These are phyloP conservation scores for Pyrrhosoma nymphula DNA, from an alignment of 2,888 invertebrate species.

Conservation along the genomic window DNA sequence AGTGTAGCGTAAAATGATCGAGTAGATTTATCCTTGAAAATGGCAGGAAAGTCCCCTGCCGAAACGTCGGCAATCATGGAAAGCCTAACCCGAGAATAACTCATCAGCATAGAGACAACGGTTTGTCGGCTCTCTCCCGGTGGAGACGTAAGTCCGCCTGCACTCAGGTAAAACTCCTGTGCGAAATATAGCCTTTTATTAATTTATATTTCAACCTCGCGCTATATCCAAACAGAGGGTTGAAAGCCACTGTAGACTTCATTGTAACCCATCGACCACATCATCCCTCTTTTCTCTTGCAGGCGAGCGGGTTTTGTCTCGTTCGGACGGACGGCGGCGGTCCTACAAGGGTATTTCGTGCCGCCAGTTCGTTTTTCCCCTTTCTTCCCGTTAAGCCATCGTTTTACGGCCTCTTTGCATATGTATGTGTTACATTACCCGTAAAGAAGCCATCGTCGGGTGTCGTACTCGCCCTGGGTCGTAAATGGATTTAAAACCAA, in stretches of 20 bases:
- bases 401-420: neutral
- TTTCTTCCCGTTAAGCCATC: neutral
- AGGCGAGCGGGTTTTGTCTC: neutral
- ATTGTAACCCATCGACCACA: neutral
- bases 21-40: too few relatives aligned
- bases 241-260: neutral
- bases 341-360: neutral
- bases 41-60: too few relatives aligned
- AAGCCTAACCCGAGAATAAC: too few relatives aligned
- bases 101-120: too few relatives aligned
- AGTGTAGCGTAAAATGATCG: too few relatives aligned
- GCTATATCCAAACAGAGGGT: neutral
- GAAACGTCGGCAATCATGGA: too few relatives aligned
- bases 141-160: too few relatives aligned
- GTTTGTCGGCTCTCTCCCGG: too few relatives aligned
- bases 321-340: neutral
- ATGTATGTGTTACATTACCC: constrained; percentile 21
- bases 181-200: too few relatives aligned
- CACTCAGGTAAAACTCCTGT: too few relatives aligned
- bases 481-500: constrained; percentile 5
- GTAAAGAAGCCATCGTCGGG: neutral
- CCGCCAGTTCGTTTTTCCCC: neutral
- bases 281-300: neutral
- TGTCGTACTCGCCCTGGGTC: neutral
- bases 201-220: neutral